Base-by-base conservation (phyloP, 2,797 vertebrate genomes). In the Sternotherus odoratus region DNA sequence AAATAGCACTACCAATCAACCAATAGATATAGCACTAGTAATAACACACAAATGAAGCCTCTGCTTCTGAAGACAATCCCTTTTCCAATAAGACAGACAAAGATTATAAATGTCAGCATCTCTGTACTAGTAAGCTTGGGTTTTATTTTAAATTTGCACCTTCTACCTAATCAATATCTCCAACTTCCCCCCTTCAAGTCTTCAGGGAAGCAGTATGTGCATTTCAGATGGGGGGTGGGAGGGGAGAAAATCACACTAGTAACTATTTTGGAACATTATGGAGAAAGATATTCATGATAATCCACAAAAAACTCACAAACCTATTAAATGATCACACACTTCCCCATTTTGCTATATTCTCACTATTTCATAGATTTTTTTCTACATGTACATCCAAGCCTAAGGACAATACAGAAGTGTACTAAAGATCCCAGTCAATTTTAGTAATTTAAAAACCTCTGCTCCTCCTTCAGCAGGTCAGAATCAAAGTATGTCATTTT, bases 11-110 rank as follows among this genome's bases (percentile, higher is more conserved):
- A 39, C 5, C 23, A 33, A n/a, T 13, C 3, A 16, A 33, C 9
- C 5, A 49, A 50, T 87, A 82, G 91, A 80, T n/a, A 87, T 92
- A 88, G 36, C 89, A 94, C 94, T 95, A 92, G 94, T 89, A 81
- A 86, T 87, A 94, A 96, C 92, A 30, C 93, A 93, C 89, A 94
- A 96, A 96, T 95, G 91, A 96, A 94, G 87, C 88, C 87, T 94
- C 17, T 94, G 95, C 94, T 96, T 85, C 96, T 91, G 84, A 96
- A 86, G 88, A 92, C 69, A 33, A 33, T 33, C 72, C 94, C 72
- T 2, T 91, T 81, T 91, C 80, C 78, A 50, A 69, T 92, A 90
- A 83, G 87, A 74, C 80, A 83, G 88, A 74, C 80, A 74, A 87
- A 87, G 79, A 92, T 82, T 84, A 92, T 12, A 3, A 1, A 82